Base-by-base conservation (phyloP, 2,888 invertebrate species). In the Euphydryas editha region DNA sequence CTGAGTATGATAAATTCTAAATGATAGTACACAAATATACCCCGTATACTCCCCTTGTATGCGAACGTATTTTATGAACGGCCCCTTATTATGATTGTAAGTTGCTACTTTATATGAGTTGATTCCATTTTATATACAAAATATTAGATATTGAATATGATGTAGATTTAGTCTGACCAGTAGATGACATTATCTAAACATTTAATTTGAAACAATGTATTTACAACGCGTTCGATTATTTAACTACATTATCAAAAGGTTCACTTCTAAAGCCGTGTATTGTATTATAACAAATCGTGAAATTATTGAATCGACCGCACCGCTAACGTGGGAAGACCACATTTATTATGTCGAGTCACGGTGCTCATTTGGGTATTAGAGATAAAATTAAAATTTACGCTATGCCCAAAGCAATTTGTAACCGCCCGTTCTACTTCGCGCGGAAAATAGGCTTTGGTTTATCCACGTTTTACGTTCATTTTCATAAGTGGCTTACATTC, bases 301-400 rank as follows among this genome's bases (percentile, higher is more conserved):
- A 72, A 75, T 73, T 79, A 79, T 76, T 78, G 79, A 83, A 83
- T 83, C 82, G 80, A 83, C 80, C 83, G 79, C 80, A 76, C 69
- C 78, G 83, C 82, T 87, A 88, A 88, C 90, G 88, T 90, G 89
- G 88, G 83, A 90, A 90, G 82, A 86, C 88, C 87, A 90, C 90
- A 91, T 92, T 92, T 91, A 89, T 92, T 90, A 91, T 88, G 90
- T 88, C 85, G 87, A 92, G 90, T 90, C 92, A 91, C 90, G 91
- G 85, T 85, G 87, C 90, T 91, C 91, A 91, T 91, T 92, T 90
- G 91, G 90, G 89, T 91, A 91, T 91, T 90, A 92, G 90, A 92
- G 92, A 92, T 92, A 92, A 92, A 91, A 92, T 92, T 92, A 92
- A 92, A 91, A 92, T 92, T 91, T 91, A 92, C 92, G 91, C 90